Base-by-base conservation (phyloP, 2,888 invertebrate genomes). In the Caenorhabditis afra region DNA sequence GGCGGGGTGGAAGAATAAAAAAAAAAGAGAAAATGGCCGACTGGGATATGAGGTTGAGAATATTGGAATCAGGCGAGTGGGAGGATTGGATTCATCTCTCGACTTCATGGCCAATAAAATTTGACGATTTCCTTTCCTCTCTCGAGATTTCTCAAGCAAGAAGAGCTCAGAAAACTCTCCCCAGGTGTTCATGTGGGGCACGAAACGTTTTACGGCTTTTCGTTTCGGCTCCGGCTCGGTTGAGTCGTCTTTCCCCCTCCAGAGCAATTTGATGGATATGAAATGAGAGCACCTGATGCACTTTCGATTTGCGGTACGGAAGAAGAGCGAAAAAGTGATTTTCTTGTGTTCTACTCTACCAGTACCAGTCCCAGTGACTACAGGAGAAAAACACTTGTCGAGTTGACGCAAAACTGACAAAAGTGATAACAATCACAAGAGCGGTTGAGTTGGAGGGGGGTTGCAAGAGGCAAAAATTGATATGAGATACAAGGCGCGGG, bases 21-120 rank as follows among this genome's bases (percentile, higher is more conserved):
- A 20, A 62, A n/a, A 14, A 7, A 29, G 29, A 7, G 29, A 29
- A 29, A n/a, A n/a, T n/a, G n/a, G n/a, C n/a, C n/a, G n/a, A n/a
- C n/a, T 29, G 23, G 58, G 44, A 59, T 45, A 44, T n/a, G 58
- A 22, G 35, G 12, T 35, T 16, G 14, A 49, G 58, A 58, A 64
- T 47, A 64, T 64, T 57, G 29, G 29, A 29, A 29, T 29, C 29
- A 29, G 29, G 7, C 3, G 29, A n/a, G n/a, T n/a, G n/a, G n/a
- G n/a, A n/a, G 29, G 29, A 29, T 29, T 29, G 61, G 49, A 57
- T 49, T 61, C 66, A 58, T 67, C 68, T 67, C 68, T 50, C 50
- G 41, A 58, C 52, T 77, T 70, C 70, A 77, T 68, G 64, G 68
- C 55, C 67, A 57, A 70, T 68, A 77, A 65, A 68, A 68, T 77